A percentile compares a stretch with the other conserved stretches of the same genome.
phyloP scores from a whole-genome alignment of 2,888 invertebrate genomes.

The Noctuana brunneofusca region DNA sequence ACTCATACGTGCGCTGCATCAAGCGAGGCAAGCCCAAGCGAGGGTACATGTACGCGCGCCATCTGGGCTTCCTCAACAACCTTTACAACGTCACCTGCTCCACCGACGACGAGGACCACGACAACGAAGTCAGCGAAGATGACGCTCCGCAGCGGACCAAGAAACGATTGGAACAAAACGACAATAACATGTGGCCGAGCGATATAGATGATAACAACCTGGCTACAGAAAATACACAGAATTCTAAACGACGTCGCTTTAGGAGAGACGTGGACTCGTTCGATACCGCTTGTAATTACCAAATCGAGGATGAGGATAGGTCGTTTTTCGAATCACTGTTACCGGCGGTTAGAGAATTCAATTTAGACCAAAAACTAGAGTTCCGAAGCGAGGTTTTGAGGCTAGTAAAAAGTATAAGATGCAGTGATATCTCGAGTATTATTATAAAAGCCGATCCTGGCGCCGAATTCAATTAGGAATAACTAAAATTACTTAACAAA shows the following conservation, averaged over 20 bases:
- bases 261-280: conserved; percentile 26
- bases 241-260: conserved; percentile 49
- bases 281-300: neutral
- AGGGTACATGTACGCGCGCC: conserved; percentile 61
- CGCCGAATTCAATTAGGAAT: neutral
- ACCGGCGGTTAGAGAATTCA: conserved; percentile 64
- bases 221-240: neutral
- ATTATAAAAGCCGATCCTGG: neutral
- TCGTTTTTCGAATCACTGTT: conserved; percentile 69
- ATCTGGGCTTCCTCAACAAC: conserved; percentile 59
- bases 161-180: conserved; percentile 26
- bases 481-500: no score
- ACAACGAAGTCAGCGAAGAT: conserved; percentile 47
- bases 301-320: conserved; percentile 61
- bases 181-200: conserved; percentile 32
- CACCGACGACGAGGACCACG: conserved; percentile 43
- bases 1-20: conserved; percentile 64
- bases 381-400: conserved; percentile 63
- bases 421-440: conserved; percentile 33
- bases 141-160: conserved; percentile 41
- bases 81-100: conserved; percentile 48
- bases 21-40: conserved; percentile 51
- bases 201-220: neutral
- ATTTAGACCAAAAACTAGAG: conserved; percentile 66
- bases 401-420: conserved; percentile 60